phyloP scores from a whole-genome alignment of 1,140 invertebrate species.

The Caenorhabditis brenneri region DNA sequence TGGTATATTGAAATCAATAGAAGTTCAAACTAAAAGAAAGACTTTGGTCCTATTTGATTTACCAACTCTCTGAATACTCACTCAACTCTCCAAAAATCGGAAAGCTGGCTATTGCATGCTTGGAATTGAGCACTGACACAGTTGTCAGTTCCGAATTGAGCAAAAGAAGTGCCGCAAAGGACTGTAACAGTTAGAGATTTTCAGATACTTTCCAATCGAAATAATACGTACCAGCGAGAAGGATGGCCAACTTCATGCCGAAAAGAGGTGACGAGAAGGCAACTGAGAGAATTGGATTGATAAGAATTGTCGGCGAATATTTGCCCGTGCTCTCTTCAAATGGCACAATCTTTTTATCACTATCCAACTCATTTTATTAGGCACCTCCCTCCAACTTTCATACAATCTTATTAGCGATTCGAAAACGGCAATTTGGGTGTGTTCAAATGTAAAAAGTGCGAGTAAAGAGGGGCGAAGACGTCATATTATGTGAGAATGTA shows the following conservation, averaged over 20 bases:
- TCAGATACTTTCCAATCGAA: not conserved
- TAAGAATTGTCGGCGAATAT: slow-evolving; percentile 19
- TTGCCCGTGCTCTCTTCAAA: not conserved
- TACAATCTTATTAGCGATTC: slow-evolving; percentile 26
- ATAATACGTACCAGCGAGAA: slow-evolving; percentile 37
- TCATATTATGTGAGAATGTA: not conserved
- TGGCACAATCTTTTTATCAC: not conserved
- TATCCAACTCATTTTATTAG: slow-evolving; percentile 43
- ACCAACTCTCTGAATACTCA: no score
- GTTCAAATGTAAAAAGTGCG: not conserved
- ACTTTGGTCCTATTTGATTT: no score
- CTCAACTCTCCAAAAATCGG: slow-evolving; percentile 30
- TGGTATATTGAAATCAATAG: no score
- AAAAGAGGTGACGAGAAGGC: slow-evolving; percentile 2
- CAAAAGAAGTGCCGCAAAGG: not conserved
- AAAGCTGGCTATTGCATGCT: not conserved
- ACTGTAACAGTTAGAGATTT: not conserved
- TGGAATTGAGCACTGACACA: not conserved
- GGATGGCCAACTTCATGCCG: slow-evolving; percentile 39
- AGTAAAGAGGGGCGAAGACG: not conserved
- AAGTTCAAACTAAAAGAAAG: no score
- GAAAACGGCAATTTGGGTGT: slow-evolving; percentile 27
- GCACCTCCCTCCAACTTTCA: not conserved
- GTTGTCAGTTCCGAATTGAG: slow-evolving; percentile 43
- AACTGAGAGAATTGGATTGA: slow-evolving; percentile 19